A percentile compares a stretch with the other conserved stretches of the same genome.
Conservation (phyloP, 2,797 vertebrate species). For the Varecia variegata region DNA sequence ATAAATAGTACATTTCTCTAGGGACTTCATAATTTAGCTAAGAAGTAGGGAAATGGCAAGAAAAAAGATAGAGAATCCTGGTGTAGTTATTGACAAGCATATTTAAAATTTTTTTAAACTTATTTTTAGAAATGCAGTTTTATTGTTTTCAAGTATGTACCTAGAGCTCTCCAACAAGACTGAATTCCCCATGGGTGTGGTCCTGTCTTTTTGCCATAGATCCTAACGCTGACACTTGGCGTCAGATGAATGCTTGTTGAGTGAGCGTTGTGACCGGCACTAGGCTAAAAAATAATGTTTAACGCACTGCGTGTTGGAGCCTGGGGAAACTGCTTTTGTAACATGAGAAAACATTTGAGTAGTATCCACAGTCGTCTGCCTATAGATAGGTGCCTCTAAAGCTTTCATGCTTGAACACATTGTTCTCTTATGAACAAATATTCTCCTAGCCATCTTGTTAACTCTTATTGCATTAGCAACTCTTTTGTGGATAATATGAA, state of each 20-base stretch:
- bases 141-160: not conserved
- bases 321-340: not conserved
- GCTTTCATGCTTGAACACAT: not conserved
- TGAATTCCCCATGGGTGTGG: not conserved
- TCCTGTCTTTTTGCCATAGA: not conserved
- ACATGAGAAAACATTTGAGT: not conserved
- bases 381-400: not conserved
- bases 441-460: not conserved
- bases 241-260: not conserved
- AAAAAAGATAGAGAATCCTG: not conserved
- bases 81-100: not conserved
- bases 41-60: not conserved
- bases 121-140: not conserved
- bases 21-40: not conserved
- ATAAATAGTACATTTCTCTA: not conserved
- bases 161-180: not conserved
- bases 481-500: not conserved
- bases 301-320: fast-evolving
- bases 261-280: not conserved
- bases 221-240: not conserved
- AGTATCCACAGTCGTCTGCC: not conserved
- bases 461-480: not conserved
- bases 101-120: not conserved
- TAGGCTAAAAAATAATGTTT: not conserved
- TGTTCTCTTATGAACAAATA: not conserved